Base-by-base conservation (phyloP, 1,140 invertebrate genomes). In the Magallana angulata region DNA sequence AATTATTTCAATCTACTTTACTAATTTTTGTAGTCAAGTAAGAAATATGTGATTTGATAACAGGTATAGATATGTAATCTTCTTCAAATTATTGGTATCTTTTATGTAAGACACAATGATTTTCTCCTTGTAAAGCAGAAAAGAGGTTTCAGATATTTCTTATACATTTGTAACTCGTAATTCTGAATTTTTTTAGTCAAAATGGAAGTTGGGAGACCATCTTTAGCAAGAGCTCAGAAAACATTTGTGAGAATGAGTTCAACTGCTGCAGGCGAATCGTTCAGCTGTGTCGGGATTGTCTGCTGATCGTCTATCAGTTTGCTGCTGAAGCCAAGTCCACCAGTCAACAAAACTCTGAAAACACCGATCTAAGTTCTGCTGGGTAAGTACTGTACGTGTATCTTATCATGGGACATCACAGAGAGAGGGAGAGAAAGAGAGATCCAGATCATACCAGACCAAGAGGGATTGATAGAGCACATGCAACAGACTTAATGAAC, bases 231-330 rank as follows among this genome's bases (percentile, higher is more conserved):
- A 94, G 94, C 84, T 90, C 92, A 8, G 94, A 95, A 57, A 87
- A 86, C 30, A 92, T 95, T 18, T 90, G 87, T 85, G 92, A 92
- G 57, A 85, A 57, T 7, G 94, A 95, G 83, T 88, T 95, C 85
- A 92, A 94, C 85, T 94, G 94, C 86, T 95, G 94, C 86, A 91
- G 94, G 14, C 89, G 94, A 48, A 93, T 95, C 80, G 94, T 94
- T 16, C 93, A 95, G 86, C 91, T 95, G 48, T 95, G 94, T 88
- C 91, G 91, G 60, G 94, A 95, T 90, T 95, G 94, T 89, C 89
- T 95, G 6, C 90, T 95, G 16, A 95, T 95, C 87, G 94, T 95
- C 0, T 95, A 94, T 88, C 94, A 94, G 92, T 95, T 95, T 93
- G 94, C 94, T 83, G 91, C 93, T 24, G 94, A 95, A 68, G 94